Percentiles rank a stretch among this genome's conserved stretches.
Conservation (phyloP, 2,113 vertebrate genomes). For the Ameiurus melas region DNA sequence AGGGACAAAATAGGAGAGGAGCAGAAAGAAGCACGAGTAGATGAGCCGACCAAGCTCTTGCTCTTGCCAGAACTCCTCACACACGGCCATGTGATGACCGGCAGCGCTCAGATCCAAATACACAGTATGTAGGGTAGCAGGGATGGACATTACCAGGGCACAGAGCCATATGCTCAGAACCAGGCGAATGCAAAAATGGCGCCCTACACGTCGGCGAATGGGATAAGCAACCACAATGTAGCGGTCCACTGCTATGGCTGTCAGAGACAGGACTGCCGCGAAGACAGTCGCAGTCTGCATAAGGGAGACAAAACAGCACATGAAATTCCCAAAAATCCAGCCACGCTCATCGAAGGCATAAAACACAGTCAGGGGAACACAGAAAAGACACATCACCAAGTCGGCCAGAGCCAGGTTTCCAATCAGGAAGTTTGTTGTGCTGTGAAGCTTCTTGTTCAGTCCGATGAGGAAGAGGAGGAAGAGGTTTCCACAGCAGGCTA, state of each 20-base stretch:
- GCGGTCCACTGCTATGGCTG: slow-evolving; percentile 82
- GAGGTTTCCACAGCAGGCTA: slow-evolving; percentile 80
- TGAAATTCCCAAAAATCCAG: slow-evolving; percentile 81
- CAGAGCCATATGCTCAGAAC: slow-evolving; percentile 78
- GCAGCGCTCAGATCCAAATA: slow-evolving; percentile 78
- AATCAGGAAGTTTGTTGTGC: slow-evolving; percentile 85
- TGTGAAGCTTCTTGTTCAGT: slow-evolving; percentile 83
- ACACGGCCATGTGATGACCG: slow-evolving; percentile 81
- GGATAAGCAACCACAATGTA: slow-evolving; percentile 85
- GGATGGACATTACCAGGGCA: slow-evolving; percentile 72
- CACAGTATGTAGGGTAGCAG: slow-evolving; percentile 75
- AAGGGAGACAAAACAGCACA: slow-evolving; percentile 80
- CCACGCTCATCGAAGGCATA: slow-evolving; percentile 83
- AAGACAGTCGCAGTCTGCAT: slow-evolving; percentile 82
- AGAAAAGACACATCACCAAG: slow-evolving; percentile 84
- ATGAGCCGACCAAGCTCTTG: slow-evolving; percentile 73
- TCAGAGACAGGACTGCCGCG: slow-evolving; percentile 83
- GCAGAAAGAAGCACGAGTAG: slow-evolving; percentile 82
- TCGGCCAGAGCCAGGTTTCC: slow-evolving; percentile 82
- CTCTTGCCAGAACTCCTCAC: slow-evolving; percentile 83
- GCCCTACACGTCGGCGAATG: slow-evolving; percentile 72
- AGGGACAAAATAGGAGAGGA: slow-evolving; percentile 83
- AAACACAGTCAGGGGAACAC: slow-evolving; percentile 80
- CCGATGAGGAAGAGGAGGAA: slow-evolving; percentile 82
- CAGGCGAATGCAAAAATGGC: slow-evolving; percentile 71